Base-by-base conservation (phyloP, 2,113 vertebrate species). In the Gorsachius goisagi region DNA sequence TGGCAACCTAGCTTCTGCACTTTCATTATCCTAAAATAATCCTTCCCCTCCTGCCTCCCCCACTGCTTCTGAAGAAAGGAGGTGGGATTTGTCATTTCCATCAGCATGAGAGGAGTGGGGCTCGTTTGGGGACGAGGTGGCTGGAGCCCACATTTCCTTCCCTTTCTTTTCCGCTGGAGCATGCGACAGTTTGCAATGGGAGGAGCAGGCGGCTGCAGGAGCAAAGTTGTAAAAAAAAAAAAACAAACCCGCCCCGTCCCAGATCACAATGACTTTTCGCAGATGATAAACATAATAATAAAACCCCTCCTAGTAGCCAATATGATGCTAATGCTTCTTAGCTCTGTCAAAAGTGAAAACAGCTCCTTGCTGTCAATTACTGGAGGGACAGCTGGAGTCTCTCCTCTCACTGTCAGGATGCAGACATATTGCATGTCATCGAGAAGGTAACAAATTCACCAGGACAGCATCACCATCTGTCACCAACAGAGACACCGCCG, bases 391-490 rank as follows among this genome's bases (percentile, higher is more conserved):
- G 98, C 98, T 99, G 99, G 98, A 96, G 97, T 97, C 97, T 98
- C 98, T 98, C 98, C 97, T 97, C 96, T 98, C 98, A 98, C 96
- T 98, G 98, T 98, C 97, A 98, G 94, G 98, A 98, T 98, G 98
- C 98, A 98, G 98, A 99, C 99, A 98, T 98, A 98, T 98, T 98
- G 98, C 97, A 98, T 97, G 97, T 98, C 98, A 98, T 97, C 94
- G 97, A 97, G 98, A 98, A 99, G 98, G 99, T 99, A 99, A 98
- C 98, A 98, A 98, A 99, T 98, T 98, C 97, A 97, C 97, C 98
- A 98, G 98, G 98, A 98, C 97, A 97, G 98, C 98, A 95, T 97
- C 97, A 97, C 99, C 99, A 99, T 99, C 99, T 99, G 99, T 99
- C 98, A 98, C 98, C 95, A 97, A 97, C 97, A 95, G 97, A 98